Base-by-base conservation (phyloP, 1,140 invertebrate genomes). In the Camponotus floridanus region DNA sequence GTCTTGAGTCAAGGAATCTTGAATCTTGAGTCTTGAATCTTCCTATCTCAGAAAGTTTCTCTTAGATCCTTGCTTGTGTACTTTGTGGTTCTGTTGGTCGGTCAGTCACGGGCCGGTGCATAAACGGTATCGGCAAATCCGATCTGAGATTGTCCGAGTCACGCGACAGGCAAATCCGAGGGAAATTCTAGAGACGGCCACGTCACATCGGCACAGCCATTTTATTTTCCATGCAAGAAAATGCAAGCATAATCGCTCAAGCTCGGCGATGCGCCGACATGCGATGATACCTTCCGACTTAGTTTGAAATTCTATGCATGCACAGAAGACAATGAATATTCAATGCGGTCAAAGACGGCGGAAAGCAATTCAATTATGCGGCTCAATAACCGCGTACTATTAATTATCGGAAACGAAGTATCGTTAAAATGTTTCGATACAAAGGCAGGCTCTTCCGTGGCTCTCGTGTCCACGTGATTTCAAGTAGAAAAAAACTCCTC, bases 291-390 rank as follows among this genome's bases (percentile, higher is more conserved):
- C 45, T 51, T 51, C 51, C 39, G 70, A 68, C 70, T 88, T 89
- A 88, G 68, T 86, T 89, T 83, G 76, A 89, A 89, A 89, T 89
- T 89, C 87, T 86, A 71, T 89, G 88, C 88, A 88, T 88, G 71
- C 88, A 59, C 55, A 45, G 36, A 57, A 81, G 76, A 79, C 67
- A 62, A 88, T 89, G 88, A 89, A 89, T 89, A 89, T 89, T 89
- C 87, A 86, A 71, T 62, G 76, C 39, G 11, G 31, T 68, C 74
- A 62, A 85, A 85, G 87, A 86, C 59, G 73, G 48, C 45, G 73
- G 81, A 78, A 65, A 78, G 81, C 73, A 39, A 85, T 85, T 85
- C 62, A 85, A 78, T 83, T 48, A 83, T 74, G 55, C 79, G 79
- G 79, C 33, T 83, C 79, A 57, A 74, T 83, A 61, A 83, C 39